Evolutionary conservation across 2,797 vertebrate species (phyloP), one percentile per base, ranked within the genome.

Genomic region (Acanthurus tractus): DNA sequence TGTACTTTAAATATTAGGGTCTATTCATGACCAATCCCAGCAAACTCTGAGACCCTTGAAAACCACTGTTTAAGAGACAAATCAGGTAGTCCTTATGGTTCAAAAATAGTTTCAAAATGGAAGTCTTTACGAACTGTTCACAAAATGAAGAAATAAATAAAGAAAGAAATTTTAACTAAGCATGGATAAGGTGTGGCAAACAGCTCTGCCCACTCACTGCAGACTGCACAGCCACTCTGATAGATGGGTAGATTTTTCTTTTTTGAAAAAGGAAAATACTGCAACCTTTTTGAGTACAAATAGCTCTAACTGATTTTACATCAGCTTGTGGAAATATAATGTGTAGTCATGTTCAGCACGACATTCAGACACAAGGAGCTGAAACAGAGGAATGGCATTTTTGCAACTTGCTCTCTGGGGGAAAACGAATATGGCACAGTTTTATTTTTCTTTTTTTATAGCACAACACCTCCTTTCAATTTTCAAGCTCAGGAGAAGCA

Each of bases 191-290:
- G 34, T 29, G 44, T 64, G 69, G 20, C 46, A 20, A 63, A 49
- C 53, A 46, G 50, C 64, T 59, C 61, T 46, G 42, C 71, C 63
- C 66, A 68, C 72, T 62, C 69, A 55, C 54, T 63, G 29, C 29
- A 72, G 78, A 62, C 45, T 70, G 49, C 71, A 38, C 4, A 23
- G 44, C 17, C 25, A 25, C 44, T 57, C 44, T 23, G 57, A 63
- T 46, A 53, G 48, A 78, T 14, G 23, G 69, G 54, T 50, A 34
- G 59, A 81, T 34, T 58, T 22, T 2, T 2, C 70, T 70, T 22
- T 7, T 11, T 6, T 2, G 25, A 53, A 42, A 53, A 34, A 20
- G 9, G 38, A 25, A 74, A 62, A 59, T 4, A 11, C 15, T 49
- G n/a, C 6, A n/a, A 34, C 29, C 63, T 6, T 1, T 22, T 53